Base-by-base conservation (phyloP, 2,888 invertebrate species). In the Hydroisotoma schaefferi region DNA sequence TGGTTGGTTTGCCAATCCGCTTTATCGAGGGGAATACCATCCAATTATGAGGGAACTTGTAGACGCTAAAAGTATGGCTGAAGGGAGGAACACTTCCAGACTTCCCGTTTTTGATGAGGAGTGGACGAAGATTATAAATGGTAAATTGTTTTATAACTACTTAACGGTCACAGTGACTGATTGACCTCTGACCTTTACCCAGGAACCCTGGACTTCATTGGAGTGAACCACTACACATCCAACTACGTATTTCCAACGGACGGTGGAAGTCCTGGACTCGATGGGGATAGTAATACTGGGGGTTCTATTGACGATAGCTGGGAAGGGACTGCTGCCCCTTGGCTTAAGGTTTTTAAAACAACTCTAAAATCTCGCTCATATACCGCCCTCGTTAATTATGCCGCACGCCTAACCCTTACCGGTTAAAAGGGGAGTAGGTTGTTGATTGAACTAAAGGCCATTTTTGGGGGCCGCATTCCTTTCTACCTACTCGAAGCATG, bases 161-260 rank as follows among this genome's bases (percentile, higher is more conserved):
- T 48, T 48, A 27, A 27, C 18, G 25, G 25, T 47, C 47, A 47
- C 5, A n/a, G n/a, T n/a, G n/a, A n/a, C n/a, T n/a, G n/a, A n/a
- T n/a, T n/a, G n/a, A n/a, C 37, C 20, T 38, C 33, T 33, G n/a
- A 40, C 5, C 15, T 40, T 40, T 40, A 40, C 20, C 5, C 8
- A 67, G 67, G 67, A 18, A 55, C 65, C 1, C 37, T 62, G 56
- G 68, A 68, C 44, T 68, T 68, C 49, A 23, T 68, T 8, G 68
- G 68, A 15, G 22, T 68, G 23, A 68, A 68, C 33, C 66, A 66
- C 37, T 68, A 68, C 29, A 43, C 64, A 1, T 37, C 60, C 4
- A 33, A 49, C 1, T 49, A 58, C 23, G 57, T 64, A 2, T 48
- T 43, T 25, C 29, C 57, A 0, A 40, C 33, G 8, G 33, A 48